Evolutionary conservation across 2,888 invertebrate genomes (phyloP), one percentile per base, ranked within the genome.

Genomic region (Neoaliturus tenellus): DNA sequence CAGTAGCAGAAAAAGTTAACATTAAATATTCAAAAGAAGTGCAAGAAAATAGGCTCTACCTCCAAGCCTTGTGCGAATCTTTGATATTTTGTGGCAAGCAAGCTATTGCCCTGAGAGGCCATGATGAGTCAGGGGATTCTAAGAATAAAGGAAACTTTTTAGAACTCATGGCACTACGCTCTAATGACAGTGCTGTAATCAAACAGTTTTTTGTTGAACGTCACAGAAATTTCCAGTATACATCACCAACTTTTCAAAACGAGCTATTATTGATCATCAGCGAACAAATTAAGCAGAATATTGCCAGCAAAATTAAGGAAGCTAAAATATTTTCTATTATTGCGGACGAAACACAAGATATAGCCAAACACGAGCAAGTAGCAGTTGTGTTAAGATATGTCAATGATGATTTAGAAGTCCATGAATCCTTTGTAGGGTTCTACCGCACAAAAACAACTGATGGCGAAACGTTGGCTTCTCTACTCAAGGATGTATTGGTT

Each of bases 1-100:
- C 83, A 84, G 55, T 85, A 85, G 73, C 85, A 85, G 83, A 84
- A 85, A 55, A 81, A 87, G 58, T 86, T 83, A 69, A 84, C 82
- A 51, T 81, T 81, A 48, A 83, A 81, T 17, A 86, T 85, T 71
- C 80, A 82, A 73, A 87, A 85, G 86, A 86, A 84, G 83, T 85
- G 84, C 80, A 58, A 86, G 82, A 85, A 85, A 75, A 86, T 73
- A 35, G 87, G 23, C 20, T 39, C 33, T 83, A 87, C 25, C 81
- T 87, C 20, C 83, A 82, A 78, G 85, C 84, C 71, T 35, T 85
- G 33, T 87, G 86, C 25, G 84, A 86, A 39, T 82, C 86, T 35
- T 83, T 87, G 69, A 85, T 81, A 81, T 83, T 85, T 81, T 80
- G 87, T 62, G 87, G 86, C 31, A 86, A 81, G 75, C 88, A 87